Evolutionary conservation across 92 coral and sea anemone species (phyloP), one percentile per base, ranked within the genome.

Genomic region (Scolanthus callimorphus): DNA sequence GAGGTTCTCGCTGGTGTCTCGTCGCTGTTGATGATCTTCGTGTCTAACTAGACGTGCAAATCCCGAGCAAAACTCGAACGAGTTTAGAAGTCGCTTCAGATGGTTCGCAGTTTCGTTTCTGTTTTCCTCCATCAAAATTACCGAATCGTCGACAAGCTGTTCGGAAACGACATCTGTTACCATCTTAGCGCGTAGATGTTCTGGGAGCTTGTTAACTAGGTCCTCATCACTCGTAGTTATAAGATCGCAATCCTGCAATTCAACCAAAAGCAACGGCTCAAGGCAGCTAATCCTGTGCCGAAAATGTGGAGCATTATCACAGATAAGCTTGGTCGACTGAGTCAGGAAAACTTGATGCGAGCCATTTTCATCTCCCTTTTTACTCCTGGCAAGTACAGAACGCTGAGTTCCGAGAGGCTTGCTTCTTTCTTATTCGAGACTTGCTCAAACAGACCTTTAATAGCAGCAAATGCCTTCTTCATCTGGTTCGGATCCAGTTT

Each of bases 401-500:
- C 43, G 25, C 38, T 20, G n/a, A 29, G n/a, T 38, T 69, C 46
- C 12, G 27, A 26, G 17, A 2, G 3, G 39, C 28, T 23, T 2
- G 23, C n/a, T 13, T 49, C 71, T 19, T 30, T 6, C 9, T 24
- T 25, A 28, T 62, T 63, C 22, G 51, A 53, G 4, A 75, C 43
- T 49, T 17, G n/a, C 49, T 69, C 73, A 29, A 82, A 76, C 28
- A 82, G 57, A 3, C 83, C 88, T 63, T 59, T 69, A 27, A 65
- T 70, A 19, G 88, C 79, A 1, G 27, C 12, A 1, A 63, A 43
- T 23, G 71, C 27, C 24, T 55, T 27, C 10, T 22, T 30, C 27
- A 51, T 34, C 34, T 47, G 31, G 23, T 68, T 75, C 11, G 88
- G 88, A 23, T 73, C 41, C 39, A 79, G 59, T 29, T 49, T 66